Conservation (phyloP, 2,888 invertebrate genomes). For the Synanthedon vespiformis region DNA sequence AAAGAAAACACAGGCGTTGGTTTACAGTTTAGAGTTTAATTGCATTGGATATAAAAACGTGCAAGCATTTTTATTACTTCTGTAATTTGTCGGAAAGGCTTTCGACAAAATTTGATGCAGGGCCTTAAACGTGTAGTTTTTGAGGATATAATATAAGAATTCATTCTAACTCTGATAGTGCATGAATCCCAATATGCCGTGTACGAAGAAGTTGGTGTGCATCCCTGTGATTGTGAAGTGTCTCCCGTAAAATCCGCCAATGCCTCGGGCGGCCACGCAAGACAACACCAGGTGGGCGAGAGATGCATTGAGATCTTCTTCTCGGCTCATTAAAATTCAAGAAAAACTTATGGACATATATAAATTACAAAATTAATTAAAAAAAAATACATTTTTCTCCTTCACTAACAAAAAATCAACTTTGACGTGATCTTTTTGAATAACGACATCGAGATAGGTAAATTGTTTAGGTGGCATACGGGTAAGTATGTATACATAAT, state of each 20-base stretch:
- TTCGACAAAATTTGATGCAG: too few relatives aligned
- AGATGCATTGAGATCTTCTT: conserved; percentile 35
- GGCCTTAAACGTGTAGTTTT: too few relatives aligned
- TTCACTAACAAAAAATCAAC: neutral
- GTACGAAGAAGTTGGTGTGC: conserved; percentile 52
- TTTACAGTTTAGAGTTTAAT: too few relatives aligned
- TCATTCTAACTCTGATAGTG: conserved; percentile 35
- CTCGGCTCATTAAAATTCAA: conserved; percentile 11
- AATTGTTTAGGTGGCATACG: too few relatives aligned
- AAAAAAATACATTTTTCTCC: conserved; percentile 4
- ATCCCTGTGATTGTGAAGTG: conserved; percentile 46
- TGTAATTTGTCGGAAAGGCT: too few relatives aligned
- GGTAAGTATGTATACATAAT: too few relatives aligned
- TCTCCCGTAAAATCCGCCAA: conserved; percentile 20
- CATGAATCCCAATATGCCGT: conserved; percentile 45
- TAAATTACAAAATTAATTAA: conserved; percentile 2
- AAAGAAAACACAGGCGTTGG: neutral
- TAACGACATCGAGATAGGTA: too few relatives aligned
- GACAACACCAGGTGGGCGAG: conserved; percentile 43
- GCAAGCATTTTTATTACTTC: too few relatives aligned
- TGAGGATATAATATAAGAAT: too few relatives aligned
- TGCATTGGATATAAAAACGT: too few relatives aligned
- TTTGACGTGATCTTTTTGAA: too few relatives aligned
- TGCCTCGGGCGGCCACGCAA: conserved; percentile 36
- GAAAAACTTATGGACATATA: conserved; percentile 1